These are phyloP conservation scores for Corythoichthys haematopterus DNA, from an alignment of 2,113 vertebrate species.

Conservation along the genomic window DNA sequence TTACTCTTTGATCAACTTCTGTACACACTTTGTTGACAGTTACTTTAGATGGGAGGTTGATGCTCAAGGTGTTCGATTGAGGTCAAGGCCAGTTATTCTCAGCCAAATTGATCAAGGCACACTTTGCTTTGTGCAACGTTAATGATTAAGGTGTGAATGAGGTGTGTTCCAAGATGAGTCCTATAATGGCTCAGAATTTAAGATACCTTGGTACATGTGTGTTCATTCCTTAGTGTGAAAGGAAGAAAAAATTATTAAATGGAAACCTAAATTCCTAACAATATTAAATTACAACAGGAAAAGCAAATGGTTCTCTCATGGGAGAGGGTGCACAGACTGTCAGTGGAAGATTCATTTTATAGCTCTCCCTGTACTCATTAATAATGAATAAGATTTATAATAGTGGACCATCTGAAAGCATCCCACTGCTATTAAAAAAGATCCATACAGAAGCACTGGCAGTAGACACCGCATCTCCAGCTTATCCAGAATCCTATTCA, in stretches of 20 bases:
- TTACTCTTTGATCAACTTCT: too few relatives aligned
- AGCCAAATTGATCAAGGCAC: not conserved
- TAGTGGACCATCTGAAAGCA: slow-evolving; percentile 1
- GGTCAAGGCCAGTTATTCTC: not conserved
- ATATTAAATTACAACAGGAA: not conserved
- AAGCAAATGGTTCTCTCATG: not conserved
- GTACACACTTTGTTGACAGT: too few relatives aligned
- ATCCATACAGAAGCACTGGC: slow-evolving; percentile 1
- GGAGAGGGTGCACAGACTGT: not conserved
- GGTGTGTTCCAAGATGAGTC: not conserved
- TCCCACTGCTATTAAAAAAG: not conserved
- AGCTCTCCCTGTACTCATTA: not conserved
- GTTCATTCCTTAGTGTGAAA: not conserved
- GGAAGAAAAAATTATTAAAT: not conserved
- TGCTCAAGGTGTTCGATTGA: not conserved
- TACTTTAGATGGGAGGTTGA: not conserved
- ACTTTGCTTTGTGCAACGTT: not conserved
- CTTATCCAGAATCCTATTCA: not conserved
- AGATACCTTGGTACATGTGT: not conserved
- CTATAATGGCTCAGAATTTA: too few relatives aligned
- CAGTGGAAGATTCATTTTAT: not conserved
- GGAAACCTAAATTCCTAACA: not conserved
- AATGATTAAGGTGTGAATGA: not conserved
- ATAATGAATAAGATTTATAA: slow-evolving; percentile 5
- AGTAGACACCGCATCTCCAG: not conserved